Evolutionary conservation across 2,113 vertebrate genomes (phyloP).

Genomic region (Anseranas semipalmata): DNA sequence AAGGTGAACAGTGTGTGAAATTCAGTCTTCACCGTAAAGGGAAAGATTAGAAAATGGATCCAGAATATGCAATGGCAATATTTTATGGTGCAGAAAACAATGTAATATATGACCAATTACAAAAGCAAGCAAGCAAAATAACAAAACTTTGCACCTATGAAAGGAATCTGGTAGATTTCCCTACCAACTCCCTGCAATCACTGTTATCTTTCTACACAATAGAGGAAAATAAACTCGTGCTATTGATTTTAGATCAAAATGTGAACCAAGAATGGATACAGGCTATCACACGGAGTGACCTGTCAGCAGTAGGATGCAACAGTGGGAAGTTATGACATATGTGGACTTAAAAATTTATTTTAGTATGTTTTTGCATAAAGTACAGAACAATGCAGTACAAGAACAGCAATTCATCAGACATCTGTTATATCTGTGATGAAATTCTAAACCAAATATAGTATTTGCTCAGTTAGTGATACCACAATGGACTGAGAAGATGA

Average conservation of each 20-base stretch:
- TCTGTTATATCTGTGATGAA: background rate
- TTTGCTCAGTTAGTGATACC: background rate
- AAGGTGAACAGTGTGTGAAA: background rate
- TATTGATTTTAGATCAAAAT: background rate
- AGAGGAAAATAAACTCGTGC: background rate
- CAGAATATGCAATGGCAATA: background rate
- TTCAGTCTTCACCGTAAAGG: background rate
- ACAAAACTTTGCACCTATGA: background rate
- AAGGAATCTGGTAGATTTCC: background rate
- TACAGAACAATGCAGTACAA: background rate
- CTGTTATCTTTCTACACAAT: background rate
- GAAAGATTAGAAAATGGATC: background rate
- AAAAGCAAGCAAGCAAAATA: background rate
- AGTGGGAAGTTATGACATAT: background rate
- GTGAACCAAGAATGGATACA: background rate
- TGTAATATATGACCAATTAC: background rate
- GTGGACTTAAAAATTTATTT: background rate
- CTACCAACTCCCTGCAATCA: background rate
- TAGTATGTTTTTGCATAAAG: background rate
- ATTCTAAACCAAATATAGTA: background rate
- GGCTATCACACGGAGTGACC: background rate
- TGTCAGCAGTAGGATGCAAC: no score
- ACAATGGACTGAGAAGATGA: background rate
- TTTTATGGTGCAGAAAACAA: background rate
- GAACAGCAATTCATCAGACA: background rate